Evolutionary conservation across 2,888 invertebrate genomes (phyloP).

Genomic region (Nomada hirtipes): DNA sequence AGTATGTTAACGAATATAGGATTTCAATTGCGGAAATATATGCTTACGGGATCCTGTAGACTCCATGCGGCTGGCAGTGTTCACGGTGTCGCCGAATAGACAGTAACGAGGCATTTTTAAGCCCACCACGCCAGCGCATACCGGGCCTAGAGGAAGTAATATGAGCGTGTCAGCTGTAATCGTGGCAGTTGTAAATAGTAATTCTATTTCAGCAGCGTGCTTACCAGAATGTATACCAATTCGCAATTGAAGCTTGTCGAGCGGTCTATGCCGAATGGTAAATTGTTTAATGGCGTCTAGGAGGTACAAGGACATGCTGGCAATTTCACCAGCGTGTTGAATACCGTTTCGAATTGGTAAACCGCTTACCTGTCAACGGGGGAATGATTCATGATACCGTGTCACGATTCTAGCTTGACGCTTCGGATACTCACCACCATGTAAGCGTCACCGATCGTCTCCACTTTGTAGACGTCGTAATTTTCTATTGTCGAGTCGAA

Average conservation of each 20-base stretch:
- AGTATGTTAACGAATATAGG: too few species aligned
- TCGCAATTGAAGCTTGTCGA: slow-evolving; percentile 92
- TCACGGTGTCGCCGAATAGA: slow-evolving; percentile 96
- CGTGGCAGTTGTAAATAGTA: neutral
- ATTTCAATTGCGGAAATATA: too few species aligned
- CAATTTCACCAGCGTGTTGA: slow-evolving; percentile 96
- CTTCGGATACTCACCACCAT: slow-evolving; percentile 90
- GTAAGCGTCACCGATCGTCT: slow-evolving; percentile 96
- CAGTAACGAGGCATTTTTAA: slow-evolving; percentile 97
- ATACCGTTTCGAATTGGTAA: slow-evolving; percentile 95
- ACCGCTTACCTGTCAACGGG: slow-evolving; percentile 89
- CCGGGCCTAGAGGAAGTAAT: slow-evolving; percentile 87
- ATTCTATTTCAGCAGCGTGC: neutral
- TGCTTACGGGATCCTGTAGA: slow-evolving; percentile 91
- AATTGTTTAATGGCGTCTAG: slow-evolving; percentile 94
- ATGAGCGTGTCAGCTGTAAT: slow-evolving; percentile 5
- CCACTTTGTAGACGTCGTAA: slow-evolving; percentile 97
- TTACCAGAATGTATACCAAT: slow-evolving; percentile 96
- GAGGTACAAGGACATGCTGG: slow-evolving; percentile 95
- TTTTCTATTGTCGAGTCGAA: slow-evolving; percentile 97
- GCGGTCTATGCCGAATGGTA: slow-evolving; percentile 94
- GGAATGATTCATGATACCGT: slow-evolving; percentile 5
- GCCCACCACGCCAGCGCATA: slow-evolving; percentile 96
- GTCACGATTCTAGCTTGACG: neutral
- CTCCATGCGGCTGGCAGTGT: slow-evolving; percentile 95